Evolutionary conservation across 2,888 invertebrate species (phyloP).

Genomic region (Tipula confusa): DNA sequence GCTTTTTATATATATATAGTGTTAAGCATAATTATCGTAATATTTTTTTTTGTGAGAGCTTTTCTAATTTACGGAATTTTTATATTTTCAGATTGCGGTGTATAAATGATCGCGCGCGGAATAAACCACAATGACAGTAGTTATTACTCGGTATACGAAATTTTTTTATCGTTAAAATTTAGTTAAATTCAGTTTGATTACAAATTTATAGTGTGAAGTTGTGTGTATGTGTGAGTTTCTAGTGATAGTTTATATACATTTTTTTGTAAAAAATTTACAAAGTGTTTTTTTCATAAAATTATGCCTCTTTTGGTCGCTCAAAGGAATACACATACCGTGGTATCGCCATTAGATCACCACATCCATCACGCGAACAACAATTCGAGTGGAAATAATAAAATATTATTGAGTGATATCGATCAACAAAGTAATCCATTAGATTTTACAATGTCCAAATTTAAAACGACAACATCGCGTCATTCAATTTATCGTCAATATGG

Average conservation of each 20-base stretch:
- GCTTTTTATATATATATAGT: not conserved
- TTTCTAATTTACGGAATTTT: not conserved
- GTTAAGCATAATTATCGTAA: not conserved
- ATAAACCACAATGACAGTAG: not conserved
- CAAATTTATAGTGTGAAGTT: not conserved
- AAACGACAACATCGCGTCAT: conserved; percentile 35
- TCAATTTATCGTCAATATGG: conserved; percentile 34
- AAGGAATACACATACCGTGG: conserved; percentile 37
- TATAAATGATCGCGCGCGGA: not conserved
- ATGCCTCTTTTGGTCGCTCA: conserved; percentile 39
- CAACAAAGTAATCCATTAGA: conserved; percentile 37
- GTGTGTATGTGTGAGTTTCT: not conserved
- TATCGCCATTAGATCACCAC: conserved; percentile 33
- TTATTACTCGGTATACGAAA: not conserved
- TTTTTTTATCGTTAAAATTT: not conserved
- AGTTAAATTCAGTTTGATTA: not conserved
- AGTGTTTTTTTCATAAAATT: conserved; percentile 31
- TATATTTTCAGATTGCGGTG: not conserved
- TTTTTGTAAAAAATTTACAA: not conserved
- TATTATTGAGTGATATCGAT: conserved; percentile 31
- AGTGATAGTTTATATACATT: not conserved
- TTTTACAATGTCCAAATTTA: conserved; percentile 39
- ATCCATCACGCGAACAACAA: not conserved
- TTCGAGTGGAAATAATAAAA: not conserved
- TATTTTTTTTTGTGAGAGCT: not conserved